Base-by-base conservation (phyloP, 2,888 invertebrate species). In the Podabrus alpinus region DNA sequence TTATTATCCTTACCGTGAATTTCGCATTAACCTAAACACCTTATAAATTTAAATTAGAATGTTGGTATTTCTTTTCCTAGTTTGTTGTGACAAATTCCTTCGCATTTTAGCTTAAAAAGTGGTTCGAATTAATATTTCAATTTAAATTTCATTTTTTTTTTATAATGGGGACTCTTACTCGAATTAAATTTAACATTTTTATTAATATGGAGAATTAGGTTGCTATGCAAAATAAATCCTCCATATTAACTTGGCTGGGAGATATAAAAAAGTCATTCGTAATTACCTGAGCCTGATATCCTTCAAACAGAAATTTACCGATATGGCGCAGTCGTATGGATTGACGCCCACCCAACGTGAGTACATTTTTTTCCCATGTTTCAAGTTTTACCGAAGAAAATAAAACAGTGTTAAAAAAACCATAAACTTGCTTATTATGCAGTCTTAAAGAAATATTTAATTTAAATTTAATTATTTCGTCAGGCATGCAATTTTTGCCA, bases 1-100 rank as follows among this genome's bases (percentile, higher is more conserved):
- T 74, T 77, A 69, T 74, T 77, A 73, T 70, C 72, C 64, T 68
- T 67, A 25, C 72, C 68, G 68, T 77, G 72, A 75, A 75, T 75
- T 72, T 75, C 69, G 19, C 72, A 69, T 75, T 75, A 75, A 75
- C 75, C 75, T 72, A 69, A 72, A 69, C 68, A 71, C 69, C 72
- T 67, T 69, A 72, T 72, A 72, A 72, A 72, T 75, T 69, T 61
- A 67, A 67, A 72, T 69, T 72, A 72, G 61, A 64, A 64, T 68
- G 68, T 66, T 66, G 61, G 69, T 72, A 68, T 72, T 60, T 72
- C 62, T 72, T 68, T 64, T 66, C 68, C 15, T 62, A 59, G 10
- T 67, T 67, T 68, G 70, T 64, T 64, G 19, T 64, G 62, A 64
- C 62, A 64, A 64, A 64, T 64, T 64, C 21, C 62, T 64, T 64